Conservation (phyloP, 2,888 invertebrate genomes). For the Dioctria linearis region DNA sequence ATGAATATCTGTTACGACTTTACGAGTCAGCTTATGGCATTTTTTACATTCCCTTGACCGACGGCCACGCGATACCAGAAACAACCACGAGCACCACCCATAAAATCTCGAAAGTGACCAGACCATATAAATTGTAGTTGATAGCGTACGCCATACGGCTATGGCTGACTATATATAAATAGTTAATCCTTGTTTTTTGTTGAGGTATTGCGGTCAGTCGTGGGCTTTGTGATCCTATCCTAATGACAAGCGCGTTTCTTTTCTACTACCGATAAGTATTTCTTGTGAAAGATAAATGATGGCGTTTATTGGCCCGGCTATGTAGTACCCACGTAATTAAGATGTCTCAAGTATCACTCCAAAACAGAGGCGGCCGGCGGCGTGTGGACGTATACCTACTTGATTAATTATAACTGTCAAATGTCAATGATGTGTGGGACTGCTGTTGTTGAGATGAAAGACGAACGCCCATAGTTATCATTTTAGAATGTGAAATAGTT, state of each 20-base stretch:
- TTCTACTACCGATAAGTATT: conserved; percentile 27
- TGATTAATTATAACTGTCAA: no score
- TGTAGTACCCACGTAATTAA: conserved; percentile 14
- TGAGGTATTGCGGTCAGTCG: no score
- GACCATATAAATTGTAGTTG: no score
- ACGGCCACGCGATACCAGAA: conserved; percentile 5
- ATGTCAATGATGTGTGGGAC: no score
- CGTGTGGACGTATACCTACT: no score
- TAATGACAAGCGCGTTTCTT: conserved; percentile 16
- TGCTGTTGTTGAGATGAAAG: no score
- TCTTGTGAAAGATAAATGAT: conserved; percentile 18
- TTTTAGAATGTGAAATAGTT: no score
- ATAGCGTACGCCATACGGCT: no score
- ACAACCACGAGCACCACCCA: neutral
- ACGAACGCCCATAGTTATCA: no score
- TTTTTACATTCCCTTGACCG: conserved; percentile 12
- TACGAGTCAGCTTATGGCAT: neutral
- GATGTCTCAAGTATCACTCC: neutral
- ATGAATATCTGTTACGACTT: neutral
- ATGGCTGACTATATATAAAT: no score
- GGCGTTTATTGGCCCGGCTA: neutral
- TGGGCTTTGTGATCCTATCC: neutral
- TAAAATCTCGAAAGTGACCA: conserved; percentile 10
- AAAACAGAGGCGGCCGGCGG: no score
- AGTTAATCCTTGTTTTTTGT: no score